phyloP scores from a whole-genome alignment of 1,140 invertebrate genomes.

The Pectinophora gossypiella region DNA sequence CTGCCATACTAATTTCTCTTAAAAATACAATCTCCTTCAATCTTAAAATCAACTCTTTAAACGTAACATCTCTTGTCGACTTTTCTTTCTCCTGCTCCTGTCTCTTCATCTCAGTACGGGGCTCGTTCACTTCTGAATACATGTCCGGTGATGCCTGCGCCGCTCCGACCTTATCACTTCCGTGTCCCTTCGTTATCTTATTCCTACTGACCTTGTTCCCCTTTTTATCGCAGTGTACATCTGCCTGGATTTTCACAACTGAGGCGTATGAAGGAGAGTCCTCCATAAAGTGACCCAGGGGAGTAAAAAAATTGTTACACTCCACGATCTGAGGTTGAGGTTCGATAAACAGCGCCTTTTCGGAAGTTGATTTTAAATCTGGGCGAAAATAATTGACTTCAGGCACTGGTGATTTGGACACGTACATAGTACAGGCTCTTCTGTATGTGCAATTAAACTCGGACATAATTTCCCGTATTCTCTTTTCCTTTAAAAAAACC shows the following conservation, averaged over 20 bases:
- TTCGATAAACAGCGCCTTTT: too few relatives aligned
- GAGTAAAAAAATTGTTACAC: not conserved
- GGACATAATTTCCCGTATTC: conserved; percentile 18
- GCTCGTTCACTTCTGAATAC: too few relatives aligned
- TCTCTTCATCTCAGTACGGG: not conserved
- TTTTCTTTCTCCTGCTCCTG: not conserved
- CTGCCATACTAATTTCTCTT: not conserved
- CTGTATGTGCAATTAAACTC: too few relatives aligned
- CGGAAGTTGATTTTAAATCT: too few relatives aligned
- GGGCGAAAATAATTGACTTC: not conserved
- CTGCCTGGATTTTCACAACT: too few relatives aligned
- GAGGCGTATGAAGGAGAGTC: not conserved
- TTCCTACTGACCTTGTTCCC: too few relatives aligned
- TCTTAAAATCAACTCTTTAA: not conserved
- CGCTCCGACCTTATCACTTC: too few relatives aligned
- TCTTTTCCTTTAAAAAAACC: too few relatives aligned
- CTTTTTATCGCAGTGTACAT: too few relatives aligned
- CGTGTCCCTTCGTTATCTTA: too few relatives aligned
- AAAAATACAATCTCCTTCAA: not conserved
- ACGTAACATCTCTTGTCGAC: not conserved
- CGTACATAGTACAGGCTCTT: too few relatives aligned
- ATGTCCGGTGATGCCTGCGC: too few relatives aligned
- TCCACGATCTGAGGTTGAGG: not conserved
- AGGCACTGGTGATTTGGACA: not conserved
- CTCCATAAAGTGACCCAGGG: not conserved